Base-by-base conservation (phyloP, 1,140 invertebrate genomes). In the Diachasma alloeum region DNA sequence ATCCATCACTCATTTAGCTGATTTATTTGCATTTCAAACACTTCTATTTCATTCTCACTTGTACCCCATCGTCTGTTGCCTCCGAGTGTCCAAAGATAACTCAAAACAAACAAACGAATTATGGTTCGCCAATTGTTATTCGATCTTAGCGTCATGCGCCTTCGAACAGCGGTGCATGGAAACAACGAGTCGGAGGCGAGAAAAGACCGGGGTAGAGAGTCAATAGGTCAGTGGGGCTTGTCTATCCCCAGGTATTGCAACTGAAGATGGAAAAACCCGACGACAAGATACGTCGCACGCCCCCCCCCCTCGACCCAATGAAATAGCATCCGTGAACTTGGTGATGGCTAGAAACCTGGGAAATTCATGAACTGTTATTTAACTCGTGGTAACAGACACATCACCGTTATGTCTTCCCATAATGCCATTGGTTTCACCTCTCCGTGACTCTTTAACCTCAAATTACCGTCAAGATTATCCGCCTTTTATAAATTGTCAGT, bases 181-280 rank as follows among this genome's bases (percentile, higher is more conserved):
- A 63, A 19, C 59, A 63, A 9, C n/a, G 15, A 19, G 24, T 80
- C 79, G 13, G 10, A 26, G 11, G 17, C 15, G 44, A 48, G 75
- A 76, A 56, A 73, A 74, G 80, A 84, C 81, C 80, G 81, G 83
- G 83, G 81, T 84, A 84, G 78, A 83, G 85, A 89, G 87, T 88
- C 87, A 87, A 87, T 90, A 88, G 88, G 88, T 90, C 87, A 90
- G 87, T 87, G 82, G 87, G 87, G 82, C 86, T 88, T 81, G 83
- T 88, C 85, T 85, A 86, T 83, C 75, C 48, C 2, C 48, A 15
- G 15, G 59, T 26, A 31, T 31, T 31, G 31, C 5, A 31, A 56
- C 42, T 68, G 42, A 46, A 72, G 72, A 67, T 67, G 70, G 56
- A 67, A 75, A 56, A 63, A 71, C 36, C 24, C 0, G 36, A 72